Evolutionary conservation across 2,797 vertebrate species (phyloP), one percentile per base, ranked within the genome.

Genomic region (Peromyscus melanophrys): DNA sequence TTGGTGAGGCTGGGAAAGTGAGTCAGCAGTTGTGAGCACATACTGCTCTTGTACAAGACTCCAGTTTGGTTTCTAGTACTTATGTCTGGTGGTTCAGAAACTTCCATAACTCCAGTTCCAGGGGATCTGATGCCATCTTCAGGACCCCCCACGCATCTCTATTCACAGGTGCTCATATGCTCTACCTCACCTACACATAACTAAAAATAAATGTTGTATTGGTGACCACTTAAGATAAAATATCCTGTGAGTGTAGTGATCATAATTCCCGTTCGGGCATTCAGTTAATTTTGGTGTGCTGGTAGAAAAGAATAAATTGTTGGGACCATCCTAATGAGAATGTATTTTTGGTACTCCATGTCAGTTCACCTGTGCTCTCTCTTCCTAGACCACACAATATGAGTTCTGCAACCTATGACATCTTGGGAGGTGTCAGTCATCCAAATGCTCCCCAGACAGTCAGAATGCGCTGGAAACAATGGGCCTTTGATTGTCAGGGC

Each of bases 401-500:
- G 46, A 94, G 82, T 40, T 6, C 4, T 77, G 23, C 8, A 17
- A 84, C 46, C 46, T 89, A 3, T 67, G 78, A 57, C 65, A 77
- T 52, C 31, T 52, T 90, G 61, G 23, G 73, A 75, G 81, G 71
- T 25, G 25, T 9, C 81, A 63, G 23, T 59, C 25, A 12, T 29
- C 21, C 57, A 57, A 31, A 57, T 2, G 8, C 11, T 73, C 43
- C 25, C 59, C 5, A 55, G 75, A 27, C 29, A 73, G 12, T 3
- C 31, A 49, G 2, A 12, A 27, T 19, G 21, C 14, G 10, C 27
- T 82, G 37, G 4, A 23, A n/a, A 94, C 89, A 94, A 92, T 59
- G 90, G n/a, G 27, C 9, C 31, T 94, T 63, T 96, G 90, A 85
- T n/a, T 83, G 75, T 31, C 75, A 85, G 6, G 84, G 65, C 37